These are phyloP conservation scores for Drosophila nasuta DNA, from an alignment of 1,140 invertebrate species.

Conservation along the genomic window DNA sequence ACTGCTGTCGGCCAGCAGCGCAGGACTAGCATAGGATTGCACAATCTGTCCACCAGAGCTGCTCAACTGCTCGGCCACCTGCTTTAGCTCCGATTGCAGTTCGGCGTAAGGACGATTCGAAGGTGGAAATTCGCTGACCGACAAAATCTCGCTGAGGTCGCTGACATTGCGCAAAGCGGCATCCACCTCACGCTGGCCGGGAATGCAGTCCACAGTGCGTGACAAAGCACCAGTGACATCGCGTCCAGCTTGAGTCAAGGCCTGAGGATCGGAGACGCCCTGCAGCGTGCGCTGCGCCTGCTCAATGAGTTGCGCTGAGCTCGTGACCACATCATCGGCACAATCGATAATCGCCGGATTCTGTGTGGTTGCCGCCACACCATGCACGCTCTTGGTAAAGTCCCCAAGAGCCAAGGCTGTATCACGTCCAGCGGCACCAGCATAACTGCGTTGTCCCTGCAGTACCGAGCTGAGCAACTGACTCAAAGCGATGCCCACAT, in stretches of 20 bases:
- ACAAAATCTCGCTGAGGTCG: slow-evolving; percentile 90
- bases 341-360: slow-evolving; percentile 87
- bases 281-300: slow-evolving; percentile 90
- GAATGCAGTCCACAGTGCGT: slow-evolving; percentile 91
- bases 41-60: slow-evolving; percentile 92
- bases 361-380: slow-evolving; percentile 88
- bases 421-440: slow-evolving; percentile 92
- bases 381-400: slow-evolving; percentile 90
- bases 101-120: slow-evolving; percentile 92
- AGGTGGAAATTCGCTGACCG: slow-evolving; percentile 89
- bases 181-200: slow-evolving; percentile 96
- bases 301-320: slow-evolving; percentile 91
- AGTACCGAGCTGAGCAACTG: slow-evolving; percentile 93
- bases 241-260: slow-evolving; percentile 87
- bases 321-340: slow-evolving; percentile 92
- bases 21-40: slow-evolving; percentile 88
- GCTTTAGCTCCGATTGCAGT: slow-evolving; percentile 93
- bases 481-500: slow-evolving; percentile 89
- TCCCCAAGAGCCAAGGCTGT: slow-evolving; percentile 90
- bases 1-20: slow-evolving; percentile 90
- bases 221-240: slow-evolving; percentile 85
- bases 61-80: slow-evolving; percentile 93
- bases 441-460: slow-evolving; percentile 94
- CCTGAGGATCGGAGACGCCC: slow-evolving; percentile 87
- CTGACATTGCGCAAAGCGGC: slow-evolving; percentile 93